Evolutionary conservation across 1,140 invertebrate species (phyloP), one percentile per base, ranked within the genome.

Genomic region (Bilobella aurantiaca): DNA sequence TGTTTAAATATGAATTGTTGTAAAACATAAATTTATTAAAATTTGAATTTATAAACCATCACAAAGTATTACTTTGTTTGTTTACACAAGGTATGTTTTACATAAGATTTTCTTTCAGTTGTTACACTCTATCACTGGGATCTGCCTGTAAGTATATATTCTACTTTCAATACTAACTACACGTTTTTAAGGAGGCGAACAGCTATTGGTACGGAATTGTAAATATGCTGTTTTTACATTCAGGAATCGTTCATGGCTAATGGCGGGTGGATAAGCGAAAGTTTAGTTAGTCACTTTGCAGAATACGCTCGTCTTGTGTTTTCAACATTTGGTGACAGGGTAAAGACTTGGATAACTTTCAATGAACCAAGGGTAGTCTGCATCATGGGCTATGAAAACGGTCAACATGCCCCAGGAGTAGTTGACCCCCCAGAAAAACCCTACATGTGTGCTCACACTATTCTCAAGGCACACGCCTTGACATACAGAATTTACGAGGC

Each of bases 321-420:
- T 49, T 56, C 56, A 12, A 57, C 62, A 2, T 79, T 76, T 68
- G 79, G 79, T 18, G 65, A 72, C 18, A 58, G 78, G 74, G 79
- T 81, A 0, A 78, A 78, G 57, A 65, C 74, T 64, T 89, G 86
- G 85, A 82, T 84, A 1, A 88, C 87, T 0, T 82, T 89, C 65
- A 88, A 88, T 74, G 86, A 89, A 75, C 85, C 86, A 2, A 82
- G 82, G 78, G 82, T 85, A 66, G 80, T 83, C 2, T 86, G 85
- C 67, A 69, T 67, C 18, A 8, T 31, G 8, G 84, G 83, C n/a
- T 87, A 87, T 73, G 81, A 82, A 12, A 32, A 31, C 16, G 71
- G 72, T 14, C 70, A 69, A 18, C 28, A 30, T 25, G 75, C 74
- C 14, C 76, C 78, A 12, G 70, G 63, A n/a, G 42, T 73, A 1